Base-by-base conservation (phyloP, 2,888 invertebrate species). In the Minunthozetes semirufus region DNA sequence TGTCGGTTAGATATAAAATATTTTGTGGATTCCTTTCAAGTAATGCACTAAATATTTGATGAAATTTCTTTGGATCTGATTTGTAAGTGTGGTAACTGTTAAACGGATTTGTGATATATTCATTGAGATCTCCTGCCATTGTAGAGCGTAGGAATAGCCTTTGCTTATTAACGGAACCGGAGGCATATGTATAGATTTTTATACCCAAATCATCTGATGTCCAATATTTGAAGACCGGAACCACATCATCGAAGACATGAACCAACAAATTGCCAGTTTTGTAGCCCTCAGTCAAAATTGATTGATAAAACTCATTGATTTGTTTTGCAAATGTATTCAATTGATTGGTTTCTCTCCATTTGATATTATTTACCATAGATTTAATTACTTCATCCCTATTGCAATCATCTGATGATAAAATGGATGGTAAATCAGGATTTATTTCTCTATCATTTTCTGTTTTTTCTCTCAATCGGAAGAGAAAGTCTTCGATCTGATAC, bases 321-420 rank as follows among this genome's bases (percentile, higher is more conserved):
- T 61, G 8, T 11, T 29, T 61, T 2, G 38, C 66, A 27, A 50
- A 38, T 22, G 38, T n/a, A n/a, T 66, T 66, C 27, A 66, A 38
- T 38, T 13, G 17, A 27, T 63, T 0, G 9, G 2, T 70, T 61
- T 59, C 1, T 15, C 74, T 46, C 27, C 22, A 71, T 13, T 74
- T 17, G 22, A 74, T n/a, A 33, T 74, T 74, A 19, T 74, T 38
- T 0, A 56, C 48, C 29, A 74, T 33, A 17, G 71, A 56, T 56
- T 53, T 9, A 6, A 74, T 61, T 17, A 61, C 50, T n/a, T 13
- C 19, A 17, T 59, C 17, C 15, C 6, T 11, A 17, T 38, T 17
- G 17, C 42, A 15, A 46, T 71, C 48, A 93, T 66, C 13, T 2
- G 11, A 1, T 8, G 9, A 25, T 11, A 22, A 11, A 25, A 59